These are phyloP conservation scores for Chondrilla cf. caribensis DNA, from an alignment of 37 sponge, comb jelly and placozoan species.

Conservation along the genomic window DNA sequence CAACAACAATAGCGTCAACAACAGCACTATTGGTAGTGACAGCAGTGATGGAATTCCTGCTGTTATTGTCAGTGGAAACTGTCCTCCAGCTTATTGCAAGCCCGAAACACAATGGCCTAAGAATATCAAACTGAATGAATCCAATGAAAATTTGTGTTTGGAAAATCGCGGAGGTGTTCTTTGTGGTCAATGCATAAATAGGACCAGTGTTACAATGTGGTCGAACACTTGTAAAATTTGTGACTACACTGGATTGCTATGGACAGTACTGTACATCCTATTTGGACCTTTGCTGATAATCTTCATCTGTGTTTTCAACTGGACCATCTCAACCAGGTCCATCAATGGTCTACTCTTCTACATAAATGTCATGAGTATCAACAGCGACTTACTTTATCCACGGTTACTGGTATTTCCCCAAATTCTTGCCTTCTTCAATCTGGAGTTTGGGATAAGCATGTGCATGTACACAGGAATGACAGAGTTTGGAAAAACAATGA, in stretches of 20 bases:
- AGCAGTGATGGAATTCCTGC: too few relatives aligned
- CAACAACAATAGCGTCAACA: too few relatives aligned
- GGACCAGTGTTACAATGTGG: slow-evolving; percentile 32
- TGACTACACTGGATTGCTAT: neutral
- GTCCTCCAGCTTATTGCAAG: neutral
- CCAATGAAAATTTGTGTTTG: slow-evolving; percentile 14
- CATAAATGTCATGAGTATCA: slow-evolving; percentile 36
- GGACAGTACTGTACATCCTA: slow-evolving; percentile 13
- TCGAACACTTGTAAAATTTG: slow-evolving; percentile 24
- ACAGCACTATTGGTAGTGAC: too few relatives aligned
- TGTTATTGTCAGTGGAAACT: neutral
- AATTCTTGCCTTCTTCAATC: slow-evolving; percentile 30
- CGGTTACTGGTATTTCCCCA: neutral
- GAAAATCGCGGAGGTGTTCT: slow-evolving; percentile 31
- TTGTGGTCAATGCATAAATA: slow-evolving; percentile 34
- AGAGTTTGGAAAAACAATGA: slow-evolving; percentile 26
- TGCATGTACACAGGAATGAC: slow-evolving; percentile 44
- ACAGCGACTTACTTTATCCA: neutral
- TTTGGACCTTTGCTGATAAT: slow-evolving; percentile 26
- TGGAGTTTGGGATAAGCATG: slow-evolving; percentile 34
- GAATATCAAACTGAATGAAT: neutral
- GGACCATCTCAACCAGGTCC: slow-evolving; percentile 31
- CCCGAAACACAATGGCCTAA: neutral
- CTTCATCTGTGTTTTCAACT: slow-evolving; percentile 8
- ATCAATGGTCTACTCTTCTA: slow-evolving; percentile 51